Percentiles rank a stretch among this genome's conserved stretches.
These are phyloP conservation scores for Spilarctia lutea DNA, from an alignment of 2,888 invertebrate genomes.

Conservation along the genomic window DNA sequence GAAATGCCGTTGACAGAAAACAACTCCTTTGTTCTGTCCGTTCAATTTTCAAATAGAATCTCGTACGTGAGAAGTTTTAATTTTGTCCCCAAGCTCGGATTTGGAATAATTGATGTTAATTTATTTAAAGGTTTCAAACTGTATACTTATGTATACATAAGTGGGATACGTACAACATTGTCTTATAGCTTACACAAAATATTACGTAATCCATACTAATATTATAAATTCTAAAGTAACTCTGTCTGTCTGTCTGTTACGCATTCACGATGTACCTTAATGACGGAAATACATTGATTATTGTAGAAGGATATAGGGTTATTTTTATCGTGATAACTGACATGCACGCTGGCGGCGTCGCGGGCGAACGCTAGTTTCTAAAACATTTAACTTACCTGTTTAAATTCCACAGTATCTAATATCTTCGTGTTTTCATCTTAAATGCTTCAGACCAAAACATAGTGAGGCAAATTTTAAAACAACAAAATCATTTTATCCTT, in stretches of 20 bases:
- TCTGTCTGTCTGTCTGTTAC: too few species aligned
- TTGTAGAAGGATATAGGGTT: too few species aligned
- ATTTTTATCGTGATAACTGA: too few species aligned
- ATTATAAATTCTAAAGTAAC: too few species aligned
- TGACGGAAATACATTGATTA: too few species aligned
- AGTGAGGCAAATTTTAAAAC: not conserved
- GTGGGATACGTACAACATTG: conserved; percentile 13
- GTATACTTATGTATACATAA: conserved; percentile 27
- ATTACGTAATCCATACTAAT: too few species aligned
- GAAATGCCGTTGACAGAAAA: conserved; percentile 80
- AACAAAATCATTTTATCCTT: not conserved
- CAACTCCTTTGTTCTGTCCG: conserved; percentile 75
- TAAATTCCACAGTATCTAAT: not conserved
- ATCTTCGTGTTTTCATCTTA: not conserved
- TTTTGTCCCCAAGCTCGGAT: conserved; percentile 52
- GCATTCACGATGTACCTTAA: too few species aligned
- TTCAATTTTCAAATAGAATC: conserved; percentile 69
- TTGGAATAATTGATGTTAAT: conserved; percentile 59
- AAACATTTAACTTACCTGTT: not conserved
- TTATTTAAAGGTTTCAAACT: conserved; percentile 52
- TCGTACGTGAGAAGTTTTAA: conserved; percentile 62
- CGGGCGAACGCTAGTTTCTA: too few species aligned
- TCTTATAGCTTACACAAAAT: not conserved
- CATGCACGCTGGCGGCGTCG: too few species aligned
- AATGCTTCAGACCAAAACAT: not conserved